Evolutionary conservation across 2,888 invertebrate genomes (phyloP).

Genomic region (Chrysolina oricalcia): DNA sequence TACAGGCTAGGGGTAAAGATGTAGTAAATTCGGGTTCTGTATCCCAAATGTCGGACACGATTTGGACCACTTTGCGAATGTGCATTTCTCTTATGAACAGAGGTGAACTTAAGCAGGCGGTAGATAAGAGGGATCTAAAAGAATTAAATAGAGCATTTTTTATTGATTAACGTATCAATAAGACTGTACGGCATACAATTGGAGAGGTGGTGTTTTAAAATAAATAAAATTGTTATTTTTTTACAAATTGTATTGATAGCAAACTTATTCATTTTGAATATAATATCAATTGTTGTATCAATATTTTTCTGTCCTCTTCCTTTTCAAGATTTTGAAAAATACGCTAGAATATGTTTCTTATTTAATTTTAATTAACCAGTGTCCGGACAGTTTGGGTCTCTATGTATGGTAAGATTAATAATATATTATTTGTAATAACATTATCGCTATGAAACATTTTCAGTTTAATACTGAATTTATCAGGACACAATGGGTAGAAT

Average conservation of each 20-base stretch:
- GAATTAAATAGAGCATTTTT: conserved; percentile 78
- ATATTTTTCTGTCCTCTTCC: not conserved
- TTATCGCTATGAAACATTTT: no score
- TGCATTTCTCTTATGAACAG: conserved; percentile 87
- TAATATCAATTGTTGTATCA: conserved; percentile 36
- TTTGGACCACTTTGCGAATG: conserved; percentile 95
- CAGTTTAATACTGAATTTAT: no score
- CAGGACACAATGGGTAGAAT: no score
- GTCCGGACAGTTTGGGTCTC: no score
- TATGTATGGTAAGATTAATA: no score
- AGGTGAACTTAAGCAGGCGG: conserved; percentile 76
- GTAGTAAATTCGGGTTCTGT: conserved; percentile 68
- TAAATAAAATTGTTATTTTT: conserved; percentile 55
- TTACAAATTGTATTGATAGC: conserved; percentile 45
- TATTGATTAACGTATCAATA: conserved; percentile 73
- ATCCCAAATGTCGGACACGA: conserved; percentile 88
- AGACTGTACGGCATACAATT: not conserved
- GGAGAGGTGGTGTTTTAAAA: conserved; percentile 34
- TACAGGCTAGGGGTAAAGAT: conserved; percentile 87
- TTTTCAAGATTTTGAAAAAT: not conserved
- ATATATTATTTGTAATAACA: no score
- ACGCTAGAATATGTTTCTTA: no score
- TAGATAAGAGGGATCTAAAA: conserved; percentile 77
- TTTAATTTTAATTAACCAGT: no score
- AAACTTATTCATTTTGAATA: conserved; percentile 49